Evolutionary conservation across 2,888 invertebrate species (phyloP), one percentile per base, ranked within the genome.

Genomic region (Sycophila texana): DNA sequence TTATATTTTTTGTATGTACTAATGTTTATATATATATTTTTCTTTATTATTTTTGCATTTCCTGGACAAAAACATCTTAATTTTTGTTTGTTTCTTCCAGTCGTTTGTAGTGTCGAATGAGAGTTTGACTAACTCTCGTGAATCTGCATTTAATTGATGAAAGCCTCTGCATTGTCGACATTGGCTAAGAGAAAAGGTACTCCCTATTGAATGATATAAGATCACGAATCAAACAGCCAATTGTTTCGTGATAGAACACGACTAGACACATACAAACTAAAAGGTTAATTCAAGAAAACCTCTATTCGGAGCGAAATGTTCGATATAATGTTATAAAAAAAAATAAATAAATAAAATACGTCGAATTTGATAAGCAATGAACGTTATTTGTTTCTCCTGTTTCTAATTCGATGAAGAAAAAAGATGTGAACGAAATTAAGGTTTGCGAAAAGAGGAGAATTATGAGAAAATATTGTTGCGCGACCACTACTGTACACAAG

Each of bases 311-410:
- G 70, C 70, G 18, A 81, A 79, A 81, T 81, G 81, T 81, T 81
- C 81, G 81, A 81, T 81, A 81, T 79, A 76, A 79, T 76, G 70
- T 79, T 73, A 80, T 49, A 72, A 75, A 75, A 75, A 51, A 65
- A 81, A 77, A 71, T 77, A 78, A 81, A 79, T 73, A 76, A 81
- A 77, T 77, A 81, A 79, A 81, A 79, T 73, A 76, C 72, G 68
- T 81, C 76, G 67, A 73, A 76, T 81, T 81, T 74, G 66, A 79
- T 77, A 79, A 79, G 61, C 67, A 73, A 76, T 79, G 73, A 74
- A 79, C 58, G 76, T 81, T 76, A 76, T 79, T 39, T 79, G 73
- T 81, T 79, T 81, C 60, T 71, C 65, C 77, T 79, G 63, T 81
- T 81, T 79, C 68, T 26, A 81, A 76, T 76, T 81, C 75, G 63